A percentile compares a stretch with the other conserved stretches of the same genome.
phyloP scores from a whole-genome alignment of 2,113 vertebrate genomes.

The Anarhynchus alexandrinus region DNA sequence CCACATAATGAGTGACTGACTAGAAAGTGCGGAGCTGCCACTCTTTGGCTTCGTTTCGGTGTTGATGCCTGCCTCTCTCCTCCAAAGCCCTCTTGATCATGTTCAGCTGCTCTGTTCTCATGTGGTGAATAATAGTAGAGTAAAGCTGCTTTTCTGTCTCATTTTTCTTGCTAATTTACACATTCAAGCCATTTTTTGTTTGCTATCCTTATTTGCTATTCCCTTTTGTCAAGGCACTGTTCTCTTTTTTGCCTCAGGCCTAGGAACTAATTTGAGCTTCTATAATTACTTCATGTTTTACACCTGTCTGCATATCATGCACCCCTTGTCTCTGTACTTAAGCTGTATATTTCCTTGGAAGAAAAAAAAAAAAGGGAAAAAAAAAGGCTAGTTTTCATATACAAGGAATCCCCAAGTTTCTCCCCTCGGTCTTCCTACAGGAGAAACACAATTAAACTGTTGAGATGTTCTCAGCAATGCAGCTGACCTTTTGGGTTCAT shows the following conservation, averaged over 20 bases:
- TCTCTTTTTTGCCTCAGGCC: slow-evolving; percentile 88
- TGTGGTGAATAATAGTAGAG: slow-evolving; percentile 87
- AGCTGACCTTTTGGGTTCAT: slow-evolving; percentile 77
- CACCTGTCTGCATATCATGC: slow-evolving; percentile 97
- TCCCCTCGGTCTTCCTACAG: slow-evolving; percentile 49
- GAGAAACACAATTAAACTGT: slow-evolving; percentile 76
- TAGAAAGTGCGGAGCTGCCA: slow-evolving; percentile 88
- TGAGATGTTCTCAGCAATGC: slow-evolving; percentile 70
- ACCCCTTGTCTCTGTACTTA: slow-evolving; percentile 81
- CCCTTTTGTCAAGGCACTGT: slow-evolving; percentile 83
- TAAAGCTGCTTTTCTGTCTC: slow-evolving; percentile 93
- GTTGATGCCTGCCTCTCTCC: slow-evolving; percentile 89
- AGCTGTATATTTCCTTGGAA: slow-evolving; percentile 76
- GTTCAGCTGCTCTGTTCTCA: slow-evolving; percentile 90
- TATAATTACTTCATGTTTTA: slow-evolving; percentile 97
- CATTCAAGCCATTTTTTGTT: slow-evolving; percentile 98
- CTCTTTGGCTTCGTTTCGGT: slow-evolving; percentile 81
- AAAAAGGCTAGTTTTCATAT: slow-evolving; percentile 62
- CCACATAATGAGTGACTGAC: slow-evolving; percentile 96
- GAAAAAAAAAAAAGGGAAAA: slow-evolving; percentile 11
- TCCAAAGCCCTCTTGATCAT: slow-evolving; percentile 91
- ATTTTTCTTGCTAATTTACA: slow-evolving; percentile 98
- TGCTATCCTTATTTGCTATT: slow-evolving; percentile 93
- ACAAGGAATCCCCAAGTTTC: slow-evolving; percentile 62
- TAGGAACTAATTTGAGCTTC: slow-evolving; percentile 97